A percentile compares a stretch with the other conserved stretches of the same genome.
Evolutionary conservation across 2,113 vertebrate species (phyloP).

Genomic region (Amazona vittata): DNA sequence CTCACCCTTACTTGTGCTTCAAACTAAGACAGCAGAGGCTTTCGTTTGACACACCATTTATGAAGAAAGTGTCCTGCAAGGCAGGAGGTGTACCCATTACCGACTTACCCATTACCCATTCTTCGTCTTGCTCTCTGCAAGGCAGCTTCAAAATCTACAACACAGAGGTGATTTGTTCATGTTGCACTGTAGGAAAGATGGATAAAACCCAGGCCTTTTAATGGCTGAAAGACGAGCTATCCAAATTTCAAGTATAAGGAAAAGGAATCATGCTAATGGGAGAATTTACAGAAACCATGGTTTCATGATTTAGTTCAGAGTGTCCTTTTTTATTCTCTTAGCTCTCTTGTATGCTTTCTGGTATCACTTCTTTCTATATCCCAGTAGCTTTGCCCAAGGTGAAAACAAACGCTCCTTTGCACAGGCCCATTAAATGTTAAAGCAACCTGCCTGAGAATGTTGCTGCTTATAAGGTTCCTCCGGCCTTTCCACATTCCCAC

Average conservation of each 20-base stretch:
- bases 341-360: neutral
- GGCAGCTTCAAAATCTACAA: neutral
- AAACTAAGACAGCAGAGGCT: neutral
- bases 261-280: neutral
- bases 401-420: neutral
- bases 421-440: neutral
- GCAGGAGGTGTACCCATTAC: neutral
- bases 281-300: neutral
- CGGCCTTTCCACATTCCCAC: neutral
- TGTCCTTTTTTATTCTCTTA: neutral
- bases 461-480: neutral
- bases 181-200: neutral
- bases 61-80: neutral
- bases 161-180: neutral
- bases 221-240: neutral
- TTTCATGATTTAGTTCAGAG: neutral
- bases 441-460: neutral
- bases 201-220: neutral
- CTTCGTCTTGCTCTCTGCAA: neutral
- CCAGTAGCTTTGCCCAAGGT: neutral
- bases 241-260: neutral
- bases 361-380: neutral
- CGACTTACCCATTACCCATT: neutral
- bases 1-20: neutral
- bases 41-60: neutral